Conservation (phyloP, 2,888 invertebrate genomes). For the Halictus ligatus region DNA sequence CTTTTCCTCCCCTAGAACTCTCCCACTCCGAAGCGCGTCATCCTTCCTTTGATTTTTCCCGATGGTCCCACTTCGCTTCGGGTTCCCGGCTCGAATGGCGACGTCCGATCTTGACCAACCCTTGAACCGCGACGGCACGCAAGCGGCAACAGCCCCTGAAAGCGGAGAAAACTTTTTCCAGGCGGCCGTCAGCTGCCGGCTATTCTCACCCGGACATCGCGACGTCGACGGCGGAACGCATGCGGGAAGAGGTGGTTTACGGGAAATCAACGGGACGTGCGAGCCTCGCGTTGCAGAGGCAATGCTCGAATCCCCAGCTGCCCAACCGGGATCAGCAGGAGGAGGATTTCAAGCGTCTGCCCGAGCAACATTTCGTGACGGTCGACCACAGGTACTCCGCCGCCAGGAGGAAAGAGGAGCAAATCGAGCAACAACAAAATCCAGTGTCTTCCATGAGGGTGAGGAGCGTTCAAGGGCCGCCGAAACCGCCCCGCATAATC, state of each 20-base stretch:
- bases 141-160: background rate
- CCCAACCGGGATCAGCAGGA: constrained; percentile 64
- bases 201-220: constrained; percentile 75
- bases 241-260: constrained; percentile 67
- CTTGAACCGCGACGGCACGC: background rate
- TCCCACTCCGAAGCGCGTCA: no score
- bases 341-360: constrained; percentile 56
- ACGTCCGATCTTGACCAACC: no score
- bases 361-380: constrained; percentile 55
- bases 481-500: constrained; percentile 80
- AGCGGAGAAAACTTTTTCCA: constrained; percentile 9
- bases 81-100: no score
- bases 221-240: constrained; percentile 46
- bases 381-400: constrained; percentile 48
- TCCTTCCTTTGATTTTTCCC: no score
- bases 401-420: constrained; percentile 54
- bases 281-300: constrained; percentile 73
- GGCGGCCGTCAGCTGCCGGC: constrained; percentile 68
- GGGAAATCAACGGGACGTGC: constrained; percentile 46
- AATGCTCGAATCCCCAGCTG: constrained; percentile 80
- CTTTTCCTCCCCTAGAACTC: no score
- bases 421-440: constrained; percentile 71
- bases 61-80: no score
- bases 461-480: constrained; percentile 72
- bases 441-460: constrained; percentile 74